Evolutionary conservation across 2,797 vertebrate species (phyloP), one percentile per base, ranked within the genome.

Genomic region (Benthosema pterotum): DNA sequence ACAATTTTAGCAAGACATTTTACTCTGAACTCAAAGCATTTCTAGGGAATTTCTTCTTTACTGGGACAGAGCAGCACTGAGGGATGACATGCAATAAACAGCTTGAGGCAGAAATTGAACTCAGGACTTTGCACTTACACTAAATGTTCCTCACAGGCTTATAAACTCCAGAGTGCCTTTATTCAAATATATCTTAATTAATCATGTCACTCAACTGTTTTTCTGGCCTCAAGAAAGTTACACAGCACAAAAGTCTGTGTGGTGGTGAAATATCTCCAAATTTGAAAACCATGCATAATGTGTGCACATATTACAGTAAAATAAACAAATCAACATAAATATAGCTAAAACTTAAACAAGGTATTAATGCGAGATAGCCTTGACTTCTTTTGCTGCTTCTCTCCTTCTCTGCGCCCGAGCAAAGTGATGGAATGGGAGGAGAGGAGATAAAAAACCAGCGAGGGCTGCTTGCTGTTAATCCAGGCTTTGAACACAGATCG

Each of bases 401-500:
- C 43, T 70, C 12, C 25, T 15, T 11, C 2, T 60, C 57, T 25
- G 19, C 25, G 38, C 11, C 61, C 9, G 5, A 32, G 45, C 52
- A 57, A 68, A 49, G 50, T 0, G 42, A 50, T 42, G 43, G 63
- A 68, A 25, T 11, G 16, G 16, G 38, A 45, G 42, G 60, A 32
- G 42, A 12, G 51, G 25, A 52, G 32, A 42, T 61, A 18, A 42
- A 32, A n/a, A 11, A 67, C 51, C 50, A 53, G 58, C 54, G 47
- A 83, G 75, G 70, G 57, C 56, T 69, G 46, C 42, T 62, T 70
- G 58, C 57, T 65, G 45, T 66, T 86, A 79, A 90, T 85, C 78
- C 66, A 69, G 55, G 58, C 74, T 80, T 86, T 86, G 69, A 87
- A 71, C 75, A 78, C 68, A 69, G 72, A 75, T 81, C 56, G 69